Evolutionary conservation across 2,113 vertebrate species (phyloP).

Genomic region (Paratilapia polleni): DNA sequence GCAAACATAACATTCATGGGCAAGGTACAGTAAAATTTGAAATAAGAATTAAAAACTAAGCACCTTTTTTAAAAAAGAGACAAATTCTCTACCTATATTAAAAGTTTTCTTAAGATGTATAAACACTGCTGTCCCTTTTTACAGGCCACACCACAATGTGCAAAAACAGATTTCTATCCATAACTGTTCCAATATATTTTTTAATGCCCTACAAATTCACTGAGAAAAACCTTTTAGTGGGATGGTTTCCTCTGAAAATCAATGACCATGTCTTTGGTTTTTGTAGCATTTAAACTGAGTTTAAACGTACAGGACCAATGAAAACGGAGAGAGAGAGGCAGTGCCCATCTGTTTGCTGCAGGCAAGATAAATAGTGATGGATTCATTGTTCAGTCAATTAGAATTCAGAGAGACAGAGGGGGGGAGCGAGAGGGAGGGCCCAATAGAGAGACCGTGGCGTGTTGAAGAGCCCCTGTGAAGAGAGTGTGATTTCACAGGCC

Average conservation of each 20-base stretch:
- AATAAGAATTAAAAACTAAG: not conserved
- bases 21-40: not conserved
- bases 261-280: not conserved
- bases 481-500: constrained; percentile 74
- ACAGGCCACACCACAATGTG: not conserved
- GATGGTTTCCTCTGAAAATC: not conserved
- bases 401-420: constrained; percentile 42
- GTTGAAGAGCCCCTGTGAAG: constrained; percentile 65
- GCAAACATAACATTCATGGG: not conserved
- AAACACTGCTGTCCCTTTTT: not conserved
- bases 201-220: not conserved
- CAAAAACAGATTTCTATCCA: not conserved
- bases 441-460: constrained; percentile 32
- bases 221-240: not conserved
- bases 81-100: too few species aligned
- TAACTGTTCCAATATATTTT: not conserved
- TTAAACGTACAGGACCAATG: constrained; percentile 40
- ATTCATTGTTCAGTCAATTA: constrained; percentile 53
- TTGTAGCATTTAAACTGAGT: constrained; percentile 1
- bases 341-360: constrained; percentile 60
- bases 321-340: constrained; percentile 7
- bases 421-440: constrained; percentile 8
- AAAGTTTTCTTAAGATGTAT: not conserved
- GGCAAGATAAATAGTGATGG: constrained; percentile 48
- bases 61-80: too few species aligned